phyloP scores from a whole-genome alignment of 2,113 vertebrate genomes.

The Bostrychus sinensis region DNA sequence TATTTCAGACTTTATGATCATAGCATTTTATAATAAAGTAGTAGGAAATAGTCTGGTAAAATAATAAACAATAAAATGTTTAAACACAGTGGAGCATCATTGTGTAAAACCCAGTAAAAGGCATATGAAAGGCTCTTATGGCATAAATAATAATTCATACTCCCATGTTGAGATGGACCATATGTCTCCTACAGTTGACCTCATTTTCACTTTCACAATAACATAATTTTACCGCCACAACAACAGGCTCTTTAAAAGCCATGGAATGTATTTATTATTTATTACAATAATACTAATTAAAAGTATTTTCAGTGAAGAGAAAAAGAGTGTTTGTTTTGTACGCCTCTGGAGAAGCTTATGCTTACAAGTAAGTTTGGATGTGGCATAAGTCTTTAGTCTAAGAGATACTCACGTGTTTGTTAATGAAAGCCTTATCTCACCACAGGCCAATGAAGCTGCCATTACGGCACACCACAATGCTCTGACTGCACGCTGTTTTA shows the following conservation, averaged over 20 bases:
- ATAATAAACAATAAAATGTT: too few species aligned
- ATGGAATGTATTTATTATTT: too few species aligned
- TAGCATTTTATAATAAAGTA: too few species aligned
- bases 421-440: slow-evolving; percentile 66
- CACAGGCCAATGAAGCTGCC: slow-evolving; percentile 59
- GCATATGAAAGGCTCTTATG: slow-evolving; percentile 29
- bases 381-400: slow-evolving; percentile 17
- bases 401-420: slow-evolving; percentile 54
- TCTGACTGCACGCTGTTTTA: slow-evolving; percentile 68
- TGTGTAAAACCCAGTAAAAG: not conserved
- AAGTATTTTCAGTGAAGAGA: not conserved
- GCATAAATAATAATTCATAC: slow-evolving; percentile 46
- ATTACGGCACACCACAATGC: slow-evolving; percentile 66
- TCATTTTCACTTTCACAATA: slow-evolving; percentile 23
- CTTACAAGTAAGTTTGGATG: not conserved
- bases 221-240: slow-evolving; percentile 10
- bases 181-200: slow-evolving; percentile 51
- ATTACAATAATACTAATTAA: too few species aligned
- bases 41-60: too few species aligned
- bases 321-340: too few species aligned
- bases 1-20: not conserved
- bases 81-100: not conserved
- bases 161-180: slow-evolving; percentile 26
- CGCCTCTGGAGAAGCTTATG: too few species aligned
- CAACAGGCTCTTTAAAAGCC: not conserved